Conservation (phyloP, 2,888 invertebrate species). For the Phasia obesa region DNA sequence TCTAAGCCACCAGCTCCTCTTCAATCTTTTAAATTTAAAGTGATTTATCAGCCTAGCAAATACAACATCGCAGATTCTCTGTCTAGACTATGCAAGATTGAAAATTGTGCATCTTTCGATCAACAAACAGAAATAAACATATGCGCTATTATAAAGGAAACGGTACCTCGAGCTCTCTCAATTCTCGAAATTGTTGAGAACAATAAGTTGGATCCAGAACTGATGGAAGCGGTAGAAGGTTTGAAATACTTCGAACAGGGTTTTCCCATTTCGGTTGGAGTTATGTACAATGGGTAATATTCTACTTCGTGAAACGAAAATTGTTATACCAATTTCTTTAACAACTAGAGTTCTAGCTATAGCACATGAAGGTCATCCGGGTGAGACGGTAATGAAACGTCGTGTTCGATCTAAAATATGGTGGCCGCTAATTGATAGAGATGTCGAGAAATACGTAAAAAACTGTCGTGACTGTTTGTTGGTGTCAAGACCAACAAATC, state of each 20-base stretch:
- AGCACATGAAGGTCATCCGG: slow-evolving; percentile 8
- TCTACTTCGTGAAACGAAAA: not conserved
- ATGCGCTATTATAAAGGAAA: not conserved
- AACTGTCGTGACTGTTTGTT: not conserved
- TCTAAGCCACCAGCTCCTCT: not conserved
- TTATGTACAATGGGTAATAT: not conserved
- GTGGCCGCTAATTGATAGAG: not conserved
- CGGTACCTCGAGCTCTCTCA: not conserved
- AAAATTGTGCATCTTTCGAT: not conserved
- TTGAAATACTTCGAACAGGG: not conserved
- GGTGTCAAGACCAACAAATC: slow-evolving; percentile 17
- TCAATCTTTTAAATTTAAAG: not conserved
- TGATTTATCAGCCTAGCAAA: not conserved
- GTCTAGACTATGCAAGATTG: not conserved
- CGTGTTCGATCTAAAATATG: not conserved
- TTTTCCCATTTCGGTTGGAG: not conserved
- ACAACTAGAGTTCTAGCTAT: not conserved
- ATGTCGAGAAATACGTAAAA: not conserved
- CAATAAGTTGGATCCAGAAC: not conserved
- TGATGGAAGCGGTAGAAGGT: not conserved
- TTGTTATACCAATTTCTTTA: not conserved
- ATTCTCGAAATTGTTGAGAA: not conserved
- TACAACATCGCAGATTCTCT: not conserved
- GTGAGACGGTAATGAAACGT: not conserved
- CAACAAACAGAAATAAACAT: not conserved